Evolutionary conservation across 2,113 vertebrate genomes (phyloP).

Genomic region (Periophthalmodon schlosseri): DNA sequence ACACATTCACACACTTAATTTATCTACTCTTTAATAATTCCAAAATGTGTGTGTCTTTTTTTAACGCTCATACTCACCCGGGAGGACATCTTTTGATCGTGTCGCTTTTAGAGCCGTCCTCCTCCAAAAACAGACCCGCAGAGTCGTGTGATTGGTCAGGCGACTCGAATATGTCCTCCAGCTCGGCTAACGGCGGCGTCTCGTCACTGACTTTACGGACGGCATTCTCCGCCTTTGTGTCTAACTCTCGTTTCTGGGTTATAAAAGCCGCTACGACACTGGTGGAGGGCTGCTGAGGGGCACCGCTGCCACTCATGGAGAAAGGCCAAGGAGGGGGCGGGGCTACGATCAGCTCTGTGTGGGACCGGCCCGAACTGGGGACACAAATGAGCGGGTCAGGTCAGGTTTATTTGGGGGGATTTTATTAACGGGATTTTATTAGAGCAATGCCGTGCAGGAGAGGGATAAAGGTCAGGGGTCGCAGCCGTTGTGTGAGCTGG

Average conservation of each 20-base stretch:
- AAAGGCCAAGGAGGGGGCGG: slow-evolving; percentile 76
- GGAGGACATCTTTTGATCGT: slow-evolving; percentile 69
- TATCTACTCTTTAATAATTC: too few relatives aligned
- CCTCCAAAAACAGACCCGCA: slow-evolving; percentile 59
- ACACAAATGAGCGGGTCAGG: slow-evolving; percentile 62
- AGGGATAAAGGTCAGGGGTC: neutral
- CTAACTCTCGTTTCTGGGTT: slow-evolving; percentile 41
- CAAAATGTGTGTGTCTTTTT: slow-evolving; percentile 11
- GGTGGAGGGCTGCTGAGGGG: slow-evolving; percentile 51
- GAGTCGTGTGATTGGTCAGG: slow-evolving; percentile 37
- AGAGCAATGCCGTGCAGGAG: slow-evolving; percentile 15
- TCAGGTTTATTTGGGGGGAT: neutral
- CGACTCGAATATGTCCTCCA: slow-evolving; percentile 48
- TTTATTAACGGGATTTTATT: neutral
- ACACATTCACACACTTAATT: too few relatives aligned
- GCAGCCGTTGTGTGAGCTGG: slow-evolving; percentile 33
- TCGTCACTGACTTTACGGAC: slow-evolving; percentile 12
- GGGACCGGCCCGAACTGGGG: slow-evolving; percentile 61
- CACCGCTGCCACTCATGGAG: slow-evolving; percentile 53
- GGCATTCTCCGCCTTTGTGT: slow-evolving; percentile 17
- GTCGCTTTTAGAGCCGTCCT: slow-evolving; percentile 60
- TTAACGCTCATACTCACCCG: slow-evolving; percentile 57
- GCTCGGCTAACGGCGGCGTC: slow-evolving; percentile 41
- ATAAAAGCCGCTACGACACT: slow-evolving; percentile 62
- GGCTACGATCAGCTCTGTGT: slow-evolving; percentile 66